Base-by-base conservation (phyloP, 2,113 vertebrate species). In the Cochlearius cochlearius region DNA sequence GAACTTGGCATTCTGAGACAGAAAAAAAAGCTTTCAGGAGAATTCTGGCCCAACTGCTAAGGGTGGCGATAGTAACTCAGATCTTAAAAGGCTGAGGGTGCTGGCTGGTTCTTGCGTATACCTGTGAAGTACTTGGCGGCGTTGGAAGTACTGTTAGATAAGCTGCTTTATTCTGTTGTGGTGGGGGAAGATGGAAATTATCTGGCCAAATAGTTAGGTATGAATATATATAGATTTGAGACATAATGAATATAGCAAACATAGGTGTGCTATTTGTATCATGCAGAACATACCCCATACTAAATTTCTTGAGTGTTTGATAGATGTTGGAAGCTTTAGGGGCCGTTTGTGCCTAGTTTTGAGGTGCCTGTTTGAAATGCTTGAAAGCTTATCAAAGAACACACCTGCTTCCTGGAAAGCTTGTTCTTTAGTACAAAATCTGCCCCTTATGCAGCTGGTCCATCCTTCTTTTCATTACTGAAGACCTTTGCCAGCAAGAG, bases 301-400 rank as follows among this genome's bases (percentile, higher is more conserved):
- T 83, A 85, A 97, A 91, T 95, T 94, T 95, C 75, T 90, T 62
- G 66, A 77, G 63, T 92, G 45, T 94, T 80, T 81, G 75, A 41
- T 94, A 63, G 94, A 30, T 94, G 53, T 52, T 97, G 96, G 90
- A 94, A 96, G 89, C 62, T 96, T 94, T 88, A 96, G 89, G 79
- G 94, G 92, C 87, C 50, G 1, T 87, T 84, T 95, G 91, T 97
- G 94, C 94, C 91, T 92, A 62, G 86, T 97, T 92, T 97, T 96
- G 90, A 97, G 93, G 60, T 98, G 67, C 96, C 97, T 96, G 96
- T 96, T 97, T 92, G 79, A 96, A 96, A 94, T 95, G 94, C 93
- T 96, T 96, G 81, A 97, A 98, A 95, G 82, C 83, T 92, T 84
- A 92, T 93, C 82, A 95, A 92, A 94, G 75, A 96, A 93, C 11